Evolutionary conservation across 2,113 vertebrate species (phyloP).

Genomic region (Cathartes aura): DNA sequence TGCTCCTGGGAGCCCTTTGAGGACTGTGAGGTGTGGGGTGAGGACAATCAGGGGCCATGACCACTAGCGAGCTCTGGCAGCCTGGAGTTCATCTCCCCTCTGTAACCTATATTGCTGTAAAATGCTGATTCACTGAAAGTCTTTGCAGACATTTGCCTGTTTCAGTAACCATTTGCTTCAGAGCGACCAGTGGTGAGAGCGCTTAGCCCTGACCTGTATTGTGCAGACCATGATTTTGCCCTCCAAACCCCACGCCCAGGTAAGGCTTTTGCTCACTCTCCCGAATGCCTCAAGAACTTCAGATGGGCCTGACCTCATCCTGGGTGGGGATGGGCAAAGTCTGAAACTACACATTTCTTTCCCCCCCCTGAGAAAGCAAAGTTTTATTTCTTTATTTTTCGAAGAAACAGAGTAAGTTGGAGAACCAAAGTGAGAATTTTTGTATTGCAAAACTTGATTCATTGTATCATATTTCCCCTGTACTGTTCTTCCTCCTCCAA

Average conservation of each 20-base stretch:
- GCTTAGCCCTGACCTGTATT: background rate
- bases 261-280: background rate
- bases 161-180: background rate
- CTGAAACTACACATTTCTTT: background rate
- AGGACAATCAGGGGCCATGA: background rate
- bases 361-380: background rate
- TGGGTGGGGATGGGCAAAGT: background rate
- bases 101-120: background rate
- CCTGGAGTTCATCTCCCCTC: background rate
- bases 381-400: background rate
- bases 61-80: background rate
- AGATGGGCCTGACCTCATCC: background rate
- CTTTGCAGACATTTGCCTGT: background rate
- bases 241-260: background rate
- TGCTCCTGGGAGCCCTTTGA: background rate
- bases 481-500: background rate
- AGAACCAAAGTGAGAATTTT: background rate
- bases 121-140: background rate
- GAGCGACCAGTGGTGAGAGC: background rate
- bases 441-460: background rate
- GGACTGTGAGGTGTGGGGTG: background rate
- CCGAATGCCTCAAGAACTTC: background rate
- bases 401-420: background rate
- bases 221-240: rapidly evolving
- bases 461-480: background rate